A percentile compares a stretch with the other conserved stretches of the same genome.
Evolutionary conservation across 2,797 vertebrate species (phyloP).

Genomic region (Pipistrellus kuhlii): DNA sequence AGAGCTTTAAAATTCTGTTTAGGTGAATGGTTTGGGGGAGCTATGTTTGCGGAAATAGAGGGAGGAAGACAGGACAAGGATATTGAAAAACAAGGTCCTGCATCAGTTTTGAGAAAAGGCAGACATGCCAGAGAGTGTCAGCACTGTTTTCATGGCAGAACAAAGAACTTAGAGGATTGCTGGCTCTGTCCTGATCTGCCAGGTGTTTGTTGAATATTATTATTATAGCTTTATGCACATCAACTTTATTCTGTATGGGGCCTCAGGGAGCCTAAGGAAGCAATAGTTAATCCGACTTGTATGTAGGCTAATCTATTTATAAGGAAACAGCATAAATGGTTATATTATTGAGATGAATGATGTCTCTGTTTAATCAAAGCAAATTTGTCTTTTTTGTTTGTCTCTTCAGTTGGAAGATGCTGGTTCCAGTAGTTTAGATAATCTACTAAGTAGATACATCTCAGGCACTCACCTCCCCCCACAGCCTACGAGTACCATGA

Average conservation of each 20-base stretch:
- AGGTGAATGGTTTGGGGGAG: constrained; percentile 10
- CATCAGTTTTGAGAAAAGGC: not conserved
- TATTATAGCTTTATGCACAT: constrained; percentile 6
- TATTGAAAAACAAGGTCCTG: not conserved
- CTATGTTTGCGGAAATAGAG: constrained; percentile 14
- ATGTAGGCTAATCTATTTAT: not conserved
- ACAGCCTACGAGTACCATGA: constrained; percentile 92
- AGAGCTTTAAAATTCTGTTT: not conserved
- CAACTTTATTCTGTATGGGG: not conserved
- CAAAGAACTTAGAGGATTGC: not conserved
- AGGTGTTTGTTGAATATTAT: not conserved
- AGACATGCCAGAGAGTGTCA: not conserved
- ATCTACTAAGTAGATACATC: constrained; percentile 96
- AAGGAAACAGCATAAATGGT: not conserved
- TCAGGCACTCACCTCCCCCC: constrained; percentile 93
- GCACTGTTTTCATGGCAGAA: constrained; percentile 21
- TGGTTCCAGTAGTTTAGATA: constrained; percentile 95
- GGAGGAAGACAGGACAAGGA: not conserved
- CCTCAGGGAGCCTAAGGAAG: constrained; percentile 17
- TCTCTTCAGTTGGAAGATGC: constrained; percentile 95
- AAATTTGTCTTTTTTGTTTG: constrained; percentile 73
- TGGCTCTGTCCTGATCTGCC: constrained; percentile 9
- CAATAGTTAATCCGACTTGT: constrained; percentile 19
- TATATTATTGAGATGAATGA: constrained; percentile 49
- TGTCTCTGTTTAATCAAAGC: constrained; percentile 66